A percentile compares a stretch with the other conserved stretches of the same genome.
Evolutionary conservation across 2,113 vertebrate species (phyloP).

Genomic region (Xiphophorus maculatus): DNA sequence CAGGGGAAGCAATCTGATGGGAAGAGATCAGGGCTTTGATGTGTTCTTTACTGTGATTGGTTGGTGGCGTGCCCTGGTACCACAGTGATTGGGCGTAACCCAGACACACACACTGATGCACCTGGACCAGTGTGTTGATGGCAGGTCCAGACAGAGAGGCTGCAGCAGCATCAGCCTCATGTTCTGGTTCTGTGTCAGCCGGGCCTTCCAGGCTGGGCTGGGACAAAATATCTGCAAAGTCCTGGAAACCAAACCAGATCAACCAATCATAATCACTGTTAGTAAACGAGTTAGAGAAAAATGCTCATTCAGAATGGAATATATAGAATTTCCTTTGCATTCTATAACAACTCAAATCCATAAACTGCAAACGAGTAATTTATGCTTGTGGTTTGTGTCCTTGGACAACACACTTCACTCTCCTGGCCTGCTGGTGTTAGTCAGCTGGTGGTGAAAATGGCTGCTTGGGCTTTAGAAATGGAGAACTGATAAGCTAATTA

Average conservation of each 20-base stretch:
- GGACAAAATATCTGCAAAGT: slow-evolving; percentile 90
- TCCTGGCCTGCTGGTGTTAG: too few species aligned
- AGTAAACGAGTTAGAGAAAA: too few species aligned
- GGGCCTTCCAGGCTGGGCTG: slow-evolving; percentile 85
- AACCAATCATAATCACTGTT: not conserved
- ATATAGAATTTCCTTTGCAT: too few species aligned
- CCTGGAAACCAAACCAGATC: slow-evolving; percentile 75
- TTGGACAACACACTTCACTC: too few species aligned
- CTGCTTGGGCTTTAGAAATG: too few species aligned
- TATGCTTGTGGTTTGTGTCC: too few species aligned
- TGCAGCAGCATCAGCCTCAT: slow-evolving; percentile 61
- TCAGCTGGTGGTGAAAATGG: too few species aligned
- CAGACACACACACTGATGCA: slow-evolving; percentile 89
- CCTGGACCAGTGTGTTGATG: slow-evolving; percentile 83
- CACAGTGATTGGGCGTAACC: slow-evolving; percentile 86
- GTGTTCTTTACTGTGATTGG: slow-evolving; percentile 81
- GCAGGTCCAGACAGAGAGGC: slow-evolving; percentile 78
- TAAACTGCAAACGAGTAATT: too few species aligned
- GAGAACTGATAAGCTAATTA: too few species aligned
- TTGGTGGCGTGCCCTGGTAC: slow-evolving; percentile 82
- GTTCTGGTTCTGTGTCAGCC: slow-evolving; percentile 63
- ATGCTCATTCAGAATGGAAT: too few species aligned
- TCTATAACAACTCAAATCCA: too few species aligned
- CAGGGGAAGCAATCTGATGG: slow-evolving; percentile 89
- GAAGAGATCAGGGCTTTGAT: slow-evolving; percentile 87